These are phyloP conservation scores for Cyrtonyx montezumae DNA, from an alignment of 2,113 vertebrate genomes.

Conservation along the genomic window DNA sequence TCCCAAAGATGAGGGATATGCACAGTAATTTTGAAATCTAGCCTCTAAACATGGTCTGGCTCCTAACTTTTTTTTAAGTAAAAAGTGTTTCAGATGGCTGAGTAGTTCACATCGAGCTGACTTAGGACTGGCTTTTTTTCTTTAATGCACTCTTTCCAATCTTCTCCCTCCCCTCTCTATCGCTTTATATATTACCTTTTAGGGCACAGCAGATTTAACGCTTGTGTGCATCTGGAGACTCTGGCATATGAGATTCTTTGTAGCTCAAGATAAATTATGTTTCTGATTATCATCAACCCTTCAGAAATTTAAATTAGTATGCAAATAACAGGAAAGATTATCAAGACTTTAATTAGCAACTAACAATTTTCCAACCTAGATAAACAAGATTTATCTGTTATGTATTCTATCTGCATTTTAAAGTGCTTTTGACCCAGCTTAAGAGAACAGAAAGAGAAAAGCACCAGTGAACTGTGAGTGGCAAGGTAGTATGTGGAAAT, in stretches of 20 bases:
- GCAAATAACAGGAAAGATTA: slow-evolving; percentile 6
- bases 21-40: slow-evolving; percentile 24
- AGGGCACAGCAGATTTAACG: neutral
- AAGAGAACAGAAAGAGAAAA: neutral
- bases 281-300: slow-evolving; percentile 25
- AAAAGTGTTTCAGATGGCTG: neutral
- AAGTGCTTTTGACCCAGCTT: neutral
- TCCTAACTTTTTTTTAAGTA: neutral
- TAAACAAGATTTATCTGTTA: neutral
- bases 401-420: neutral
- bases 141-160: neutral
- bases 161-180: neutral
- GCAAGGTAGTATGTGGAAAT: neutral
- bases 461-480: neutral
- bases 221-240: neutral
- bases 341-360: slow-evolving; percentile 37
- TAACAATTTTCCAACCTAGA: neutral
- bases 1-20: neutral
- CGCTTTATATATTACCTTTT: neutral
- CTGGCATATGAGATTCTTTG: neutral
- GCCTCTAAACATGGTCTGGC: slow-evolving; percentile 11
- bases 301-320: slow-evolving; percentile 37
- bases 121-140: neutral
- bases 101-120: neutral
- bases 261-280: slow-evolving; percentile 7